phyloP scores from a whole-genome alignment of 2,888 invertebrate genomes.

The Siphlonurus alternatus region DNA sequence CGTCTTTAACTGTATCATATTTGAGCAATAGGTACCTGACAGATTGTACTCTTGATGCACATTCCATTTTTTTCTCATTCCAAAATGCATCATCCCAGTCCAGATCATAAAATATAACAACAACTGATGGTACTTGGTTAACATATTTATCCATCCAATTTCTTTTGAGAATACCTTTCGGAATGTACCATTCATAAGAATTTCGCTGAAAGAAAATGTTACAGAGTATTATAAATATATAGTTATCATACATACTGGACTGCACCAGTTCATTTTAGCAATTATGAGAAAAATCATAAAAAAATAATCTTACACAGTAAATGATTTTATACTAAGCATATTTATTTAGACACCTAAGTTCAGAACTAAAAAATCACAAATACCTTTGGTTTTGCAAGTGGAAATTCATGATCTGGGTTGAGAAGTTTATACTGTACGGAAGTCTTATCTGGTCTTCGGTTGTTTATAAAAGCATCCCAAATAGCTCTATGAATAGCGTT shows the following conservation, averaged over 20 bases:
- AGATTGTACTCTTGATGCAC: constrained; percentile 69
- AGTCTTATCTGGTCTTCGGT: constrained; percentile 62
- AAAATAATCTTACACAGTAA: too few species aligned
- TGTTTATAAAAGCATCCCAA: constrained; percentile 83
- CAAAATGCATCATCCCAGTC: constrained; percentile 93
- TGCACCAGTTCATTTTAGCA: not conserved
- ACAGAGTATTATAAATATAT: not conserved
- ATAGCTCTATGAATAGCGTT: constrained; percentile 80
- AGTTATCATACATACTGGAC: not conserved
- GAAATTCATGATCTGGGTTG: constrained; percentile 70
- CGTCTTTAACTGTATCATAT: constrained; percentile 1
- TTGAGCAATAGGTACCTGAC: constrained; percentile 24
- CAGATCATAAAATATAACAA: constrained; percentile 89
- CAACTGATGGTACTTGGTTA: constrained; percentile 75
- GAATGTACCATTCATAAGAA: constrained; percentile 90
- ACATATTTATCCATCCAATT: constrained; percentile 94
- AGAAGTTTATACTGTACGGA: constrained; percentile 71
- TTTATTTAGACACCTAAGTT: too few species aligned
- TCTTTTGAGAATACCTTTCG: constrained; percentile 82
- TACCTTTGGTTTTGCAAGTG: constrained; percentile 59
- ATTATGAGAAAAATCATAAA: not conserved
- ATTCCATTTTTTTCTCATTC: constrained; percentile 90
- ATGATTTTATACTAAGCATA: too few species aligned
- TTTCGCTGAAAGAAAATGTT: constrained; percentile 36
- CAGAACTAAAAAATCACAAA: constrained; percentile 7